Percentiles rank a stretch among this genome's conserved stretches.
Evolutionary conservation across 1,140 invertebrate species (phyloP).

Genomic region (Drosophila pandora): DNA sequence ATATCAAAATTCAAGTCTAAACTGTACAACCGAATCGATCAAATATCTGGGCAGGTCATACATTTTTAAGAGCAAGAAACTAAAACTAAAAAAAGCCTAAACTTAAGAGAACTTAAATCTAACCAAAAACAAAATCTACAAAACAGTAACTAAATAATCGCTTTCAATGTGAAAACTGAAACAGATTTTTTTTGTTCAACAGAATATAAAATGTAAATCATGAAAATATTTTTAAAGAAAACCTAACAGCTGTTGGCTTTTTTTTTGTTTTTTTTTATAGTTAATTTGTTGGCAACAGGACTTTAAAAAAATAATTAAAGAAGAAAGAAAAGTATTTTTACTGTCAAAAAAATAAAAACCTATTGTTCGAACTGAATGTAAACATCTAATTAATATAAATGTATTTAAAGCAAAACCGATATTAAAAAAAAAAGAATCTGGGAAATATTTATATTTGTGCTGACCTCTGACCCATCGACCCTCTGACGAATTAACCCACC

Average conservation of each 20-base stretch:
- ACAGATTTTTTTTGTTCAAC: conserved; percentile 20
- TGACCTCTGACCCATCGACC: neutral
- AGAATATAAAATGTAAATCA: neutral
- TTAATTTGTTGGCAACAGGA: neutral
- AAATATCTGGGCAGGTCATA: conserved; percentile 33
- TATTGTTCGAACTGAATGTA: conserved; percentile 50
- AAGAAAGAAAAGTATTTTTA: conserved; percentile 43
- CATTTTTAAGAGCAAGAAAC: conserved; percentile 19
- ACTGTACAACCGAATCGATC: conserved; percentile 30
- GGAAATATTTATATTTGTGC: conserved; percentile 20
- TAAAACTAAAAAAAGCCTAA: conserved; percentile 8
- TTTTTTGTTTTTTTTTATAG: neutral
- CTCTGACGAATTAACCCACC: conserved; percentile 12
- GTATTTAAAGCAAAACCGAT: conserved; percentile 34
- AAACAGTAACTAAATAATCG: conserved; percentile 25
- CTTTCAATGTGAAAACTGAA: conserved; percentile 43
- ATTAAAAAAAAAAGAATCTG: conserved; percentile 3
- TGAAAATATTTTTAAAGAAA: neutral
- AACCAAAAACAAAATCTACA: conserved; percentile 7
- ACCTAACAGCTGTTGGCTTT: neutral
- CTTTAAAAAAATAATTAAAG: neutral
- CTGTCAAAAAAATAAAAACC: conserved; percentile 18
- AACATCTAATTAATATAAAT: conserved; percentile 39
- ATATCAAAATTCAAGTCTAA: conserved; percentile 57
- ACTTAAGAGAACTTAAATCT: conserved; percentile 11